Evolutionary conservation across 1,140 invertebrate genomes (phyloP).

Genomic region (Linepithema humile): DNA sequence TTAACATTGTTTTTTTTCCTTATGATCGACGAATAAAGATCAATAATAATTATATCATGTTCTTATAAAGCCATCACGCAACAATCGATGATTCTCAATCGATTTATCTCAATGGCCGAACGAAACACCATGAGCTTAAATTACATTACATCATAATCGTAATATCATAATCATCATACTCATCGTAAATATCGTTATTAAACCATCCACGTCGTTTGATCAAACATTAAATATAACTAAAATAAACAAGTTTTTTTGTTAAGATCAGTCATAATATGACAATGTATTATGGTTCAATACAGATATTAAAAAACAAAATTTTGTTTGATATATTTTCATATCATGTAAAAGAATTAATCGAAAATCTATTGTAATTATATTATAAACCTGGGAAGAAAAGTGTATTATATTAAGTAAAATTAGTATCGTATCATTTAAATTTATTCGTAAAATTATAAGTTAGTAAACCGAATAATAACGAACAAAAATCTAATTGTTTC

Average conservation of each 20-base stretch:
- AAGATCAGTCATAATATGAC: slow-evolving; percentile 41
- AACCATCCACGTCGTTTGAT: slow-evolving; percentile 46
- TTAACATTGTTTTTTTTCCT: slow-evolving; percentile 28
- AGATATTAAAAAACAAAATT: slow-evolving; percentile 31
- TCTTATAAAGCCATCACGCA: slow-evolving; percentile 31
- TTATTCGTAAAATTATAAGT: slow-evolving; percentile 2
- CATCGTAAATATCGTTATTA: slow-evolving; percentile 61
- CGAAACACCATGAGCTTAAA: slow-evolving; percentile 49
- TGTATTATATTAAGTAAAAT: not conserved
- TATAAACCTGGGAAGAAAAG: not conserved
- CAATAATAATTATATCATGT: slow-evolving; percentile 40
- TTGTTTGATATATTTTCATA: slow-evolving; percentile 26
- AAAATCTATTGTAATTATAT: slow-evolving; percentile 3
- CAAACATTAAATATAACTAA: slow-evolving; percentile 54
- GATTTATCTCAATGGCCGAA: slow-evolving; percentile 65
- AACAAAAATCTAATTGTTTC: slow-evolving; percentile 2
- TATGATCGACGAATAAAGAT: slow-evolving; percentile 39
- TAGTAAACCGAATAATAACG: not conserved
- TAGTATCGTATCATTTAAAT: not conserved
- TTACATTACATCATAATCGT: slow-evolving; percentile 65
- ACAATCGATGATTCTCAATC: slow-evolving; percentile 68
- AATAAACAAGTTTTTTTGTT: slow-evolving; percentile 54
- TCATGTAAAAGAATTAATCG: slow-evolving; percentile 4
- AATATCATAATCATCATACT: slow-evolving; percentile 65
- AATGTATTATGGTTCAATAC: slow-evolving; percentile 3